Percentiles rank a stretch among this genome's conserved stretches.
These are phyloP conservation scores for Hedychridium roseum DNA, from an alignment of 2,888 invertebrate species.

Conservation along the genomic window DNA sequence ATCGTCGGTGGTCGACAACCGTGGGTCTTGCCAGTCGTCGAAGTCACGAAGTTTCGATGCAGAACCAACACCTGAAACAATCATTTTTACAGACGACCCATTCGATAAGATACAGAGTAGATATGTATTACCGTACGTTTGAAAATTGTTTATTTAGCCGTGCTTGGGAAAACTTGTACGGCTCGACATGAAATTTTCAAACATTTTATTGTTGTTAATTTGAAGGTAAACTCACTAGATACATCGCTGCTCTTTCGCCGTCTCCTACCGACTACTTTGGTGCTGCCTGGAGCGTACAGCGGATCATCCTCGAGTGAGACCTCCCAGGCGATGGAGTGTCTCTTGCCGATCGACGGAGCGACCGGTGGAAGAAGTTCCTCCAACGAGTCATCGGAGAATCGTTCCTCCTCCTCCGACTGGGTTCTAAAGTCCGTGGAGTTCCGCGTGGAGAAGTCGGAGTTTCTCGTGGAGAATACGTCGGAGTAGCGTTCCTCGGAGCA, in stretches of 20 bases:
- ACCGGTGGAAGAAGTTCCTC: slow-evolving; percentile 79
- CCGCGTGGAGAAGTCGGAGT: slow-evolving; percentile 58
- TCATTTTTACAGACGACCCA: too few relatives aligned
- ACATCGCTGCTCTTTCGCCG: slow-evolving; percentile 64
- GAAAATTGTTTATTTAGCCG: background rate
- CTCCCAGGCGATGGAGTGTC: slow-evolving; percentile 88
- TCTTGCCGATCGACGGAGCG: slow-evolving; percentile 70
- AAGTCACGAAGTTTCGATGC: slow-evolving; percentile 75
- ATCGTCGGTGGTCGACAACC: slow-evolving; percentile 72
- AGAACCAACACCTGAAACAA: slow-evolving; percentile 74
- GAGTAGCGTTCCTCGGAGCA: slow-evolving; percentile 56
- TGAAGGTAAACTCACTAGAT: slow-evolving; percentile 57
- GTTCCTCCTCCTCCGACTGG: slow-evolving; percentile 67
- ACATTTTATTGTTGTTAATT: slow-evolving; percentile 9
- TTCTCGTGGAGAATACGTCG: slow-evolving; percentile 57
- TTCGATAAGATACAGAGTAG: background rate
- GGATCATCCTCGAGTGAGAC: slow-evolving; percentile 79
- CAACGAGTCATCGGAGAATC: slow-evolving; percentile 84
- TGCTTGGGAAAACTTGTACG: background rate
- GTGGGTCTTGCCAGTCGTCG: slow-evolving; percentile 81
- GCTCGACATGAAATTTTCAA: background rate
- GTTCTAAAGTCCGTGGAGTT: slow-evolving; percentile 61
- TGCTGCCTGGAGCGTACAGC: slow-evolving; percentile 75
- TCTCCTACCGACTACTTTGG: slow-evolving; percentile 68
- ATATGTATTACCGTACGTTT: background rate